A percentile compares a stretch with the other conserved stretches of the same genome.
phyloP scores from a whole-genome alignment of 2,797 vertebrate species.

The Falco naumanni region DNA sequence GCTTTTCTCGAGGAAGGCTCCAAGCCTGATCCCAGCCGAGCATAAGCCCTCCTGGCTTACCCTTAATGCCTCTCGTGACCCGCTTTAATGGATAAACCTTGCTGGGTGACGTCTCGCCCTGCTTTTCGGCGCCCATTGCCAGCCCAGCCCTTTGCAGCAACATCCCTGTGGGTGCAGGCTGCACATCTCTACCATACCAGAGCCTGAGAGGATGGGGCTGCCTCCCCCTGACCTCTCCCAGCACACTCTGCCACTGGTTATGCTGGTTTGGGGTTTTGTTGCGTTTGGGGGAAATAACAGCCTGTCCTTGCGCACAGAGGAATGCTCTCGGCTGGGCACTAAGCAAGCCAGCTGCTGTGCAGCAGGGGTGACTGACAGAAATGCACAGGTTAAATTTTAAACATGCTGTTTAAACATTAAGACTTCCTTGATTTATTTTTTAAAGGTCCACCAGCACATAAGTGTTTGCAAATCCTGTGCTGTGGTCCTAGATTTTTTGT shows the following conservation, averaged over 20 bases:
- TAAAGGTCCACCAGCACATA: neutral
- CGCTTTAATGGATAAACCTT: neutral
- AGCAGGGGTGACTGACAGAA: neutral
- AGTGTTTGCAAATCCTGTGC: neutral
- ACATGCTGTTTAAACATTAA: constrained; percentile 10
- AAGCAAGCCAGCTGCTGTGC: neutral
- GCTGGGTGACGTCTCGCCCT: accelerated
- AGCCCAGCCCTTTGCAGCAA: neutral
- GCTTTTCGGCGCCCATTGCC: neutral
- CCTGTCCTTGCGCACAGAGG: accelerated
- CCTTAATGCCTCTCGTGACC: neutral
- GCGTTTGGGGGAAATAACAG: too few species aligned
- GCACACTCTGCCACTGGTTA: neutral
- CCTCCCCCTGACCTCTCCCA: accelerated
- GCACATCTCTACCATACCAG: accelerated
- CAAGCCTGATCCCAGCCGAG: neutral
- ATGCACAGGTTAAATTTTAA: neutral
- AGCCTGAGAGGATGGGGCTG: neutral
- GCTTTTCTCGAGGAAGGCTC: neutral
- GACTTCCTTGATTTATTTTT: neutral
- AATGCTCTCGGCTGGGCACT: accelerated
- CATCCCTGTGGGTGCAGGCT: accelerated
- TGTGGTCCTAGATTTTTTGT: neutral
- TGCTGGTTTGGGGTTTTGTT: neutral
- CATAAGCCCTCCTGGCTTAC: neutral